Base-by-base conservation (phyloP, 2,113 vertebrate genomes). In the Onychostruthus taczanowskii region DNA sequence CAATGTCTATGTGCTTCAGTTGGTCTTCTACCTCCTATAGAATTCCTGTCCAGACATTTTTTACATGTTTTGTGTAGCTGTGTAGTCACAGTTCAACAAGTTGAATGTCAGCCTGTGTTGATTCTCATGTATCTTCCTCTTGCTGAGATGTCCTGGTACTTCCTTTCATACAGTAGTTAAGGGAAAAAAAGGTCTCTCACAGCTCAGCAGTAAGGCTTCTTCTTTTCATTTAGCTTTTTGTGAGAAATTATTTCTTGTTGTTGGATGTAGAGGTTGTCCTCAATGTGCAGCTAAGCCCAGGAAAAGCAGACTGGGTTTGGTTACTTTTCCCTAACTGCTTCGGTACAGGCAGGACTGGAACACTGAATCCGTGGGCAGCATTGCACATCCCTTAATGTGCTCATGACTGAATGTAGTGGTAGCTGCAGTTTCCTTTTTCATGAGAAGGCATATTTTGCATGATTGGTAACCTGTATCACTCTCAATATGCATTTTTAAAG, bases 381-480 rank as follows among this genome's bases (percentile, higher is more conserved):
- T 11, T 73, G n/a, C 20, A 31, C 3, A 6, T 68, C 24, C 9
- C 11, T 52, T 24, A 41, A 74, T 14, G 16, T 41, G 35, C 13
- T 85, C 10, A n/a, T 4, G 1, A 1, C 24, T 41, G 16, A 39
- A 23, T 37, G 22, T 8, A 5, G 15, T 1, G 5, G 4, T 66
- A 35, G 33, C 10, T 86, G 46, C 61, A 31, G 28, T 62, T 81
- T 61, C 3, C 35, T 1, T 68, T 83, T 28, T 78, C 17, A 22
- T 1, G 5, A 5, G n/a, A 87, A 30, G 4, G 15, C 1, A 0
- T 9, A 5, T 86, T 87, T 70, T 67, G 11, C 1, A 0, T n/a
- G 6, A 16, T 33, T 0, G 2, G 9, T 55, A 37, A 49, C 18
- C 14, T 89, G 7, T 58, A 5, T 53, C 30, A 12, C 12, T n/a